These are phyloP conservation scores for Pipistrellus pygmaeus DNA, from an alignment of 2,797 vertebrate species.

Conservation along the genomic window DNA sequence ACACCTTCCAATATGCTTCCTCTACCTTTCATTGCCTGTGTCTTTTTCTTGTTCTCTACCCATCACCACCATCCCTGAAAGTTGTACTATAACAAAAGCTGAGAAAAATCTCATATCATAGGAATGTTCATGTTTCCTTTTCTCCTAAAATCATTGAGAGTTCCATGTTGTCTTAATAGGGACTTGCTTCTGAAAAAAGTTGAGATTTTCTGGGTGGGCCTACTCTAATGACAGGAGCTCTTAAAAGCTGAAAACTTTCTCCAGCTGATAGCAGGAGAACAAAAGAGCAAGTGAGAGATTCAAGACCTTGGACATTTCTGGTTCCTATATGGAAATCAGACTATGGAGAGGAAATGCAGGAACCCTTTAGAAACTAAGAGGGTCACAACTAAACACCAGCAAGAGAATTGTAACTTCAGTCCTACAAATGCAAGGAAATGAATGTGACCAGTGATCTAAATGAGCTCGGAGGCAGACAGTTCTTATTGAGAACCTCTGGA, in stretches of 20 bases:
- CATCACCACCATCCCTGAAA: not conserved
- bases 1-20: not conserved
- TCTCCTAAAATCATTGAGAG: not conserved
- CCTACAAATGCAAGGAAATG: not conserved
- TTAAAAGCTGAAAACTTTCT: slow-evolving; percentile 3
- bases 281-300: not conserved
- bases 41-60: not conserved
- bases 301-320: not conserved
- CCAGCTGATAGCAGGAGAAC: not conserved
- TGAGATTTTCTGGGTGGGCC: not conserved
- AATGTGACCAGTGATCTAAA: not conserved
- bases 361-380: not conserved
- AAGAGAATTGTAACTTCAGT: not conserved
- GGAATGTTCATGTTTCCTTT: not conserved
- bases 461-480: not conserved
- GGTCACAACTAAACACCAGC: not conserved
- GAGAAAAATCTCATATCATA: not conserved
- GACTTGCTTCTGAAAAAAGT: not conserved
- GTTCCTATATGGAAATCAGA: not conserved
- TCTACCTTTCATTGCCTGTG: not conserved
- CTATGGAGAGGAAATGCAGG: not conserved
- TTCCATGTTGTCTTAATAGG: not conserved
- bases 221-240: not conserved
- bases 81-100: not conserved
- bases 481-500: not conserved